phyloP scores from a whole-genome alignment of 2,797 vertebrate genomes.

The Enteromius treurensis region DNA sequence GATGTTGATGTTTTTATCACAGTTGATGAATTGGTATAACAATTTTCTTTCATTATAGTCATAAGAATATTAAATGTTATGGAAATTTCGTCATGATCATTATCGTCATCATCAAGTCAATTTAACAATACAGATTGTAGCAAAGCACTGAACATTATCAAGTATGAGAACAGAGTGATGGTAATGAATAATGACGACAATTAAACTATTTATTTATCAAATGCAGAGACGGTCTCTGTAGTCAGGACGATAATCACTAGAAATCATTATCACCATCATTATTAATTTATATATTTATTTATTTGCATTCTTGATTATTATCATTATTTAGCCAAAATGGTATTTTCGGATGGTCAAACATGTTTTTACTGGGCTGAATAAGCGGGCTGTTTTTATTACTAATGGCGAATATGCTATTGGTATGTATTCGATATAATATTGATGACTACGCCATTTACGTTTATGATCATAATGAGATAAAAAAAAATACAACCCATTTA shows the following conservation, averaged over 20 bases:
- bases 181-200: no score
- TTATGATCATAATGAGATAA: no score
- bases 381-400: no score
- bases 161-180: no score
- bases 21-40: background rate
- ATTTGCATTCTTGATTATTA: background rate
- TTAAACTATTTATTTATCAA: no score
- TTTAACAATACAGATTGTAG: no score
- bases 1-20: background rate
- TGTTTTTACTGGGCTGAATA: background rate
- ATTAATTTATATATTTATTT: background rate
- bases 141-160: no score
- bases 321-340: background rate
- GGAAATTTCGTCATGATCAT: background rate
- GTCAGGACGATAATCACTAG: no score
- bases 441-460: no score
- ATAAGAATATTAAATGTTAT: background rate
- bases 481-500: no score
- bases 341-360: background rate
- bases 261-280: background rate
- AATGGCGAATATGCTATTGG: background rate
- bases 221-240: no score
- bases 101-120: background rate
- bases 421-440: no score
- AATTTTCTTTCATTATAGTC: background rate